These are phyloP conservation scores for Lepilemur septentrionalis DNA, from an alignment of 2,797 vertebrate species.

Conservation along the genomic window DNA sequence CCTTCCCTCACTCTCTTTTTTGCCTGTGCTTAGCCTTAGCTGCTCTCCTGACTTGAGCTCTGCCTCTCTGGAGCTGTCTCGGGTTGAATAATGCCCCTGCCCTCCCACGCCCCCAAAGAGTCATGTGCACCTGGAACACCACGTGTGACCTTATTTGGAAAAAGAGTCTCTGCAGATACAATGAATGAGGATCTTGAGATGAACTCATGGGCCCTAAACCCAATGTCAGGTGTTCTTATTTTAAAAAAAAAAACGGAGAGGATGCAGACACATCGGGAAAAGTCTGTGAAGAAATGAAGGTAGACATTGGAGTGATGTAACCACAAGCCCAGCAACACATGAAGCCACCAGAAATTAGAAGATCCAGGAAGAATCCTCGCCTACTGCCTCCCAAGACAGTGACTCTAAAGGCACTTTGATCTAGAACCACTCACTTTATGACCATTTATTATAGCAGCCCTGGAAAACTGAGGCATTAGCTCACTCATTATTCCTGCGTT, in stretches of 20 bases:
- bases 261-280: background rate
- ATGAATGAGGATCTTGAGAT: background rate
- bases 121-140: accelerated
- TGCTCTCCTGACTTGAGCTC: background rate
- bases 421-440: background rate
- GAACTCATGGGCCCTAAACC: too few relatives aligned
- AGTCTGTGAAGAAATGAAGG: background rate
- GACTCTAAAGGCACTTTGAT: background rate
- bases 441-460: background rate
- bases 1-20: background rate
- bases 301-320: too few relatives aligned
- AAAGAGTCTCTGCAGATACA: background rate
- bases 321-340: background rate
- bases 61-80: background rate
- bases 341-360: background rate
- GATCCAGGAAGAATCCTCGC: background rate
- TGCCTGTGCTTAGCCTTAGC: too few relatives aligned
- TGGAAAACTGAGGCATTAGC: background rate
- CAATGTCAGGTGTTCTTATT: background rate
- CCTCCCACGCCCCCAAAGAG: too few relatives aligned
- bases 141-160: background rate
- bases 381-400: too few relatives aligned
- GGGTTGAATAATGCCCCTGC: too few relatives aligned
- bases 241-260: background rate
- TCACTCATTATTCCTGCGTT: background rate